These are phyloP conservation scores for Cryptocephalus moraei DNA, from an alignment of 2,888 invertebrate genomes.

Conservation along the genomic window DNA sequence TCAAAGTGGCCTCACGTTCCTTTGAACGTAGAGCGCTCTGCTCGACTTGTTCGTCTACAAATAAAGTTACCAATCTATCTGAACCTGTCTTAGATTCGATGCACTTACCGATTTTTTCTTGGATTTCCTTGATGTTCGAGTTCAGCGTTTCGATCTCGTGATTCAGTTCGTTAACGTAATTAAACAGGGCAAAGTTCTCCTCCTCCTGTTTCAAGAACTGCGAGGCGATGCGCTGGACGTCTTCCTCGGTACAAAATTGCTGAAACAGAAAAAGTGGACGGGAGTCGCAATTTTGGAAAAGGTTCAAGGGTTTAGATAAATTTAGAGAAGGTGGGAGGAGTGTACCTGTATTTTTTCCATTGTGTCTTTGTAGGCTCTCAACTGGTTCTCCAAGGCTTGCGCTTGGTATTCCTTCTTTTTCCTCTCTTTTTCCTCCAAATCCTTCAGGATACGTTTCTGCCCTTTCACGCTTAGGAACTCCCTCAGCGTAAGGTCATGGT, in stretches of 20 bases:
- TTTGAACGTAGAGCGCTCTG: conserved; percentile 46
- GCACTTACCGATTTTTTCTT: conserved; percentile 48
- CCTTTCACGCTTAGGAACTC: conserved; percentile 80
- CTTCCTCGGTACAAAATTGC: conserved; percentile 44
- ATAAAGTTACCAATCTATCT: no score
- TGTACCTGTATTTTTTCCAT: conserved; percentile 60
- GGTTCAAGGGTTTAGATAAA: no score
- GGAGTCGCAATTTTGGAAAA: no score
- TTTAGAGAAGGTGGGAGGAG: neutral
- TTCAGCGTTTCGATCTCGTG: conserved; percentile 67
- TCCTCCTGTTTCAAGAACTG: conserved; percentile 78
- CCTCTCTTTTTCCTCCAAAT: conserved; percentile 63
- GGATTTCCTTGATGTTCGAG: conserved; percentile 53
- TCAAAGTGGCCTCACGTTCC: conserved; percentile 51
- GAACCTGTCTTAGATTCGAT: neutral
- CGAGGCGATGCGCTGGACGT: conserved; percentile 58
- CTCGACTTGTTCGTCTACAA: conserved; percentile 49
- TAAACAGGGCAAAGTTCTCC: conserved; percentile 85
- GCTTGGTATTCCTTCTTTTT: conserved; percentile 57
- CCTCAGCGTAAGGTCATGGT: conserved; percentile 74
- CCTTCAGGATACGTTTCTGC: conserved; percentile 62
- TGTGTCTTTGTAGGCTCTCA: conserved; percentile 64
- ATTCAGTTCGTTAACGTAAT: conserved; percentile 84
- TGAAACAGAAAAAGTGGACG: conserved; percentile 21
- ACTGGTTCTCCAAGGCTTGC: conserved; percentile 58